Conservation (phyloP, 2,797 vertebrate genomes). For the Arctocebus calabarensis region DNA sequence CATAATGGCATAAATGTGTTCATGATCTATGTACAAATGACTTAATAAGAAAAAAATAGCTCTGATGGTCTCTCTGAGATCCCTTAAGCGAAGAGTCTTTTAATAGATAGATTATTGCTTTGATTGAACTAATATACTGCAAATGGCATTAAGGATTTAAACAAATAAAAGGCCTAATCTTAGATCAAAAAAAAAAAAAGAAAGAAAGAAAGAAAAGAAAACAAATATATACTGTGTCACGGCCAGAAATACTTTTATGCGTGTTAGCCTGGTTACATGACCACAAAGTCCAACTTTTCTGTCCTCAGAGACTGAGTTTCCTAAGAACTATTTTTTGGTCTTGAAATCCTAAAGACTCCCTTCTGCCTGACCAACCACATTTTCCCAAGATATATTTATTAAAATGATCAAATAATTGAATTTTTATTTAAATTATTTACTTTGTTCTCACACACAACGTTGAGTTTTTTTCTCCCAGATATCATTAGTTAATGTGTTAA, state of each 20-base stretch:
- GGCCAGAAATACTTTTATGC: background rate
- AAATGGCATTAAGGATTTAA: constrained; percentile 47
- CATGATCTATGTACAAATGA: too few relatives aligned
- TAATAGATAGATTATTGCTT: constrained; percentile 16
- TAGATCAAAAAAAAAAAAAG: background rate
- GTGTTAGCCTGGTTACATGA: background rate
- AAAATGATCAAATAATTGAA: background rate
- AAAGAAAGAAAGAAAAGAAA: too few relatives aligned
- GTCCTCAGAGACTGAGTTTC: background rate
- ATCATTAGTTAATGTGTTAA: background rate
- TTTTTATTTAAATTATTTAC: background rate
- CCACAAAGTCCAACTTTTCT: background rate
- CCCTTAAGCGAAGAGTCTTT: constrained; percentile 15
- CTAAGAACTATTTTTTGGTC: background rate
- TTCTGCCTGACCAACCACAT: background rate
- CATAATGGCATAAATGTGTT: too few relatives aligned
- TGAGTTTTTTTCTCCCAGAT: background rate
- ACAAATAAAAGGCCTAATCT: constrained; percentile 36
- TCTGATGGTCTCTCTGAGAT: constrained; percentile 57
- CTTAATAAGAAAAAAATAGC: background rate
- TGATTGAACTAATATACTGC: background rate
- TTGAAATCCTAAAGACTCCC: background rate
- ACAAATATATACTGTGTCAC: background rate
- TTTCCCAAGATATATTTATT: background rate
- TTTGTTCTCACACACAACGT: background rate